Conservation (phyloP, 2,888 invertebrate species). For the Odontocolon sp. region DNA sequence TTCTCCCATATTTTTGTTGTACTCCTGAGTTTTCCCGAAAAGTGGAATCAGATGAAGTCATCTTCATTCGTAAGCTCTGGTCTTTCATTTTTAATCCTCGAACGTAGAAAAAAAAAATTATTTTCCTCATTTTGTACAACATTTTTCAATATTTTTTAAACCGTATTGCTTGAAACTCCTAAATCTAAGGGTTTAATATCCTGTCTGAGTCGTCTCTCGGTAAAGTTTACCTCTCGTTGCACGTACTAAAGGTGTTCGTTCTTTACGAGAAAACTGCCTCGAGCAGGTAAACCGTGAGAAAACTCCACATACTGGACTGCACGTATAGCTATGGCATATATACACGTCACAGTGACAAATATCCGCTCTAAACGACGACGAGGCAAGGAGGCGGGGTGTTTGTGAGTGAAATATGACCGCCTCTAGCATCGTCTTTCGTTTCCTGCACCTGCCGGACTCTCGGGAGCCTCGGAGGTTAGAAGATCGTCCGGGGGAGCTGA, state of each 20-base stretch:
- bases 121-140: too few relatives aligned
- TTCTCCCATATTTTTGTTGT: too few relatives aligned
- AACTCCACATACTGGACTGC: conserved; percentile 2
- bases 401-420: conserved; percentile 46
- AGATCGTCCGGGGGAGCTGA: too few relatives aligned
- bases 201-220: not conserved
- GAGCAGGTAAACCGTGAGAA: conserved; percentile 25
- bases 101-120: too few relatives aligned
- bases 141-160: too few relatives aligned
- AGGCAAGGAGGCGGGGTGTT: conserved; percentile 18
- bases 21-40: too few relatives aligned
- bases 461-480: too few relatives aligned
- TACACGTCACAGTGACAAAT: conserved; percentile 38
- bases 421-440: conserved; percentile 21
- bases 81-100: too few relatives aligned
- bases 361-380: conserved; percentile 31
- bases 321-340: not conserved
- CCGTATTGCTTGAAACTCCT: too few relatives aligned
- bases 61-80: too few relatives aligned
- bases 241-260: conserved; percentile 1
- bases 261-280: conserved; percentile 6
- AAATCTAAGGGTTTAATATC: too few relatives aligned
- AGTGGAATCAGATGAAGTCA: too few relatives aligned
- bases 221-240: conserved; percentile 6
- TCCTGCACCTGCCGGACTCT: not conserved